Evolutionary conservation across 1,140 invertebrate genomes (phyloP).

Genomic region (Phortica variegata): DNA sequence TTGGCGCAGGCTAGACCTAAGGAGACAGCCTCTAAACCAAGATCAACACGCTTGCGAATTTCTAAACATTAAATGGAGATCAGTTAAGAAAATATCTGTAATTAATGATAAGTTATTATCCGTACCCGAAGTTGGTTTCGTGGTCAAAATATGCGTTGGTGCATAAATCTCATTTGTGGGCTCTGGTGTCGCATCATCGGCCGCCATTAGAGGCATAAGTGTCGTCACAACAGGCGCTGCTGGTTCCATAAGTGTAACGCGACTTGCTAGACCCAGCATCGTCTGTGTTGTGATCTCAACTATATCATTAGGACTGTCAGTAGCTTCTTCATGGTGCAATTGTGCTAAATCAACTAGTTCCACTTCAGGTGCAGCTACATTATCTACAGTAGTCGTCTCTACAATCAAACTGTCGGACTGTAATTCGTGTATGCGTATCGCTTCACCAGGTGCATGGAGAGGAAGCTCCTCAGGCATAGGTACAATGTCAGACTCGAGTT

Average conservation of each 20-base stretch:
- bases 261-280: slow-evolving; percentile 51
- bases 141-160: slow-evolving; percentile 5
- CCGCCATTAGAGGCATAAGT: slow-evolving; percentile 37
- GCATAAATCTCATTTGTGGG: slow-evolving; percentile 17
- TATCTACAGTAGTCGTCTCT: slow-evolving; percentile 37
- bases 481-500: slow-evolving; percentile 22
- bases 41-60: slow-evolving; percentile 58
- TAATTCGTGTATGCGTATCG: slow-evolving; percentile 27
- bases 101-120: slow-evolving; percentile 17
- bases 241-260: slow-evolving; percentile 58
- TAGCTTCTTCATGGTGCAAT: slow-evolving; percentile 32
- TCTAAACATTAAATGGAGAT: slow-evolving; percentile 18
- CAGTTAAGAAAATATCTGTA: too few species aligned
- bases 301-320: slow-evolving; percentile 41
- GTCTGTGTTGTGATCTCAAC: slow-evolving; percentile 56
- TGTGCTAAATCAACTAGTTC: neutral
- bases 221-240: slow-evolving; percentile 48
- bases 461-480: slow-evolving; percentile 42
- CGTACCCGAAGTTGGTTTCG: slow-evolving; percentile 26
- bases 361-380: slow-evolving; percentile 18
- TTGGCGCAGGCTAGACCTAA: slow-evolving; percentile 74
- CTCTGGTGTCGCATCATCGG: slow-evolving; percentile 35
- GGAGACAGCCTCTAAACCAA: slow-evolving; percentile 65
- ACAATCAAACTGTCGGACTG: slow-evolving; percentile 44
- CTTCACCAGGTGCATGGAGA: slow-evolving; percentile 33